Conservation (phyloP, 2,797 vertebrate genomes). For the Australoheros facetus region DNA sequence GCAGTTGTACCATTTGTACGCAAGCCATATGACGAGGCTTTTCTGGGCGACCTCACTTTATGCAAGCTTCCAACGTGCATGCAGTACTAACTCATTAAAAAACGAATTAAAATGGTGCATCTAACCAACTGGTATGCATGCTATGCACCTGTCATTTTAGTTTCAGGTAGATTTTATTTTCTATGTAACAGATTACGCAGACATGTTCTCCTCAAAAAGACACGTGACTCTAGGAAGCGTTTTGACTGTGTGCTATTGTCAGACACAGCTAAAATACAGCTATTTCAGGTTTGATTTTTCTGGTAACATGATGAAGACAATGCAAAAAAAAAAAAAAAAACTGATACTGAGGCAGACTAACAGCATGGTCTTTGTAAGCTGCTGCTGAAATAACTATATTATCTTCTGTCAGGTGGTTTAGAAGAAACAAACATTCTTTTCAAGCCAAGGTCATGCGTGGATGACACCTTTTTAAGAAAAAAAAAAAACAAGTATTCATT, state of each 20-base stretch:
- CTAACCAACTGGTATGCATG: not conserved
- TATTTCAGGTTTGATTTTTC: not conserved
- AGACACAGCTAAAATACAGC: not conserved
- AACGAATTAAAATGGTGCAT: not conserved
- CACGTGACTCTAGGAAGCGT: not conserved
- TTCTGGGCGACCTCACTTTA: not conserved
- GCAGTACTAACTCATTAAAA: not conserved
- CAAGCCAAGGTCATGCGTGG: constrained; percentile 26
- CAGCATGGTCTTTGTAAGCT: constrained; percentile 7
- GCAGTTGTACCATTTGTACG: constrained; percentile 44
- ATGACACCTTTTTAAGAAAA: constrained; percentile 9
- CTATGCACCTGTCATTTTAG: not conserved
- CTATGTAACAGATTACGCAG: not conserved
- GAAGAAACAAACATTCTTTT: constrained; percentile 9
- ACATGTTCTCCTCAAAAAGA: not conserved
- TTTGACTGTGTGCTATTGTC: rapidly evolving
- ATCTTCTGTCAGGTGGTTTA: constrained; percentile 1
- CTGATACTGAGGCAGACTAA: not conserved
- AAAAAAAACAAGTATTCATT: too few species aligned
- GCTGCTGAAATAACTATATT: constrained; percentile 13
- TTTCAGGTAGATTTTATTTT: not conserved
- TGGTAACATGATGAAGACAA: not conserved
- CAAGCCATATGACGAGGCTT: constrained; percentile 12
- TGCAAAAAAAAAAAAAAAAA: not conserved
- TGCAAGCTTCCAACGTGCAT: not conserved